Conservation (phyloP, 1,140 invertebrate genomes). For the Drosophila paulistorum region DNA sequence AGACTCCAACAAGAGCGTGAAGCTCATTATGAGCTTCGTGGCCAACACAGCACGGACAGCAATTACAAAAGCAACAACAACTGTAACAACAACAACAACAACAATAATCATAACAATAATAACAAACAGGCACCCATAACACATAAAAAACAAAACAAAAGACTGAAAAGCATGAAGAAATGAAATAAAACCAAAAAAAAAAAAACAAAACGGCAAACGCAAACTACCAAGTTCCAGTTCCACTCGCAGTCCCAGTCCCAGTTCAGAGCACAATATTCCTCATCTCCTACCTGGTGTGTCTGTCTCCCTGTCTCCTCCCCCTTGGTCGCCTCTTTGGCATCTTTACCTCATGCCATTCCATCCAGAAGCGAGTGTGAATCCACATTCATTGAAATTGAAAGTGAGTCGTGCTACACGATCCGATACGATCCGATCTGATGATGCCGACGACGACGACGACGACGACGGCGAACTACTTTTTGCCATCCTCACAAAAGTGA, state of each 20-base stretch:
- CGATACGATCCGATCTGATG: constrained; percentile 46
- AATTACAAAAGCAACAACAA: constrained; percentile 48
- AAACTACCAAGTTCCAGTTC: constrained; percentile 51
- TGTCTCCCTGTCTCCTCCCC: not conserved
- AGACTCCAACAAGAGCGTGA: constrained; percentile 75
- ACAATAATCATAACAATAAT: constrained; percentile 50
- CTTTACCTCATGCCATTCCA: constrained; percentile 7
- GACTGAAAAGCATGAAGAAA: constrained; percentile 72
- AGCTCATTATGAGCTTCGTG: constrained; percentile 71
- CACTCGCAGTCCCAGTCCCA: constrained; percentile 51
- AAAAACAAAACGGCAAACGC: constrained; percentile 32
- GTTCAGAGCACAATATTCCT: constrained; percentile 40
- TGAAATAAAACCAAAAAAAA: constrained; percentile 64
- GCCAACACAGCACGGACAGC: constrained; percentile 45
- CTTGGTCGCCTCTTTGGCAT: not conserved
- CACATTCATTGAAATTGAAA: constrained; percentile 74
- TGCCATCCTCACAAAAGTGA: constrained; percentile 63
- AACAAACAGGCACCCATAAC: constrained; percentile 34
- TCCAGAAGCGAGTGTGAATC: constrained; percentile 57
- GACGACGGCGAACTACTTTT: constrained; percentile 31
- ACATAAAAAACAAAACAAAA: constrained; percentile 50
- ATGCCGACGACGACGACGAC: not conserved
- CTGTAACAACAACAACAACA: constrained; percentile 22
- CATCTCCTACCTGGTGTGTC: not conserved
- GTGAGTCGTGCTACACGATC: constrained; percentile 80